These are phyloP conservation scores for Cygnus buccinator DNA, from an alignment of 2,113 vertebrate genomes.

Conservation along the genomic window DNA sequence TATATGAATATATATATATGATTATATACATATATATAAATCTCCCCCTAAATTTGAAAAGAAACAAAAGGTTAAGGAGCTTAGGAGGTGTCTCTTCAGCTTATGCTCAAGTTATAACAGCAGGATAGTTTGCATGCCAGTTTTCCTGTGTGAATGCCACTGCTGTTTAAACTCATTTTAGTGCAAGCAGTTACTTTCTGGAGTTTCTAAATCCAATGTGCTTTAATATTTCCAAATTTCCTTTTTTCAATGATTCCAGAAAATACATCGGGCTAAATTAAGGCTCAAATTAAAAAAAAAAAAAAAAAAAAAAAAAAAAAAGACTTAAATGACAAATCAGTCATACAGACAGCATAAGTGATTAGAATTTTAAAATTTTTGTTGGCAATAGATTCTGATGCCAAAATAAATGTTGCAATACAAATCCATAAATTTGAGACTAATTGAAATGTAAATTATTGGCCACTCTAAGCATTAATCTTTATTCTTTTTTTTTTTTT, in stretches of 20 bases:
- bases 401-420: not conserved
- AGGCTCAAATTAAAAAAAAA: not conserved
- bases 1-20: too few species aligned
- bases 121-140: not conserved
- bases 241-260: not conserved
- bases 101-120: not conserved
- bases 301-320: too few species aligned
- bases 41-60: not conserved
- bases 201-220: not conserved
- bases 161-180: not conserved
- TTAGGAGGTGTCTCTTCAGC: accelerated
- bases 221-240: not conserved
- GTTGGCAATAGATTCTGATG: not conserved
- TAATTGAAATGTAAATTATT: not conserved
- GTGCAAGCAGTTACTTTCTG: not conserved
- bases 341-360: not conserved
- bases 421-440: not conserved
- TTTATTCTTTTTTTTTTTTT: not conserved
- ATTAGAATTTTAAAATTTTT: not conserved
- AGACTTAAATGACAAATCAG: not conserved
- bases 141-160: not conserved
- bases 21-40: too few species aligned
- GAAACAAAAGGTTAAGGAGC: not conserved
- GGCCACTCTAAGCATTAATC: not conserved
- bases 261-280: not conserved